Base-by-base conservation (phyloP, 2,797 vertebrate genomes). In the Anableps anableps region DNA sequence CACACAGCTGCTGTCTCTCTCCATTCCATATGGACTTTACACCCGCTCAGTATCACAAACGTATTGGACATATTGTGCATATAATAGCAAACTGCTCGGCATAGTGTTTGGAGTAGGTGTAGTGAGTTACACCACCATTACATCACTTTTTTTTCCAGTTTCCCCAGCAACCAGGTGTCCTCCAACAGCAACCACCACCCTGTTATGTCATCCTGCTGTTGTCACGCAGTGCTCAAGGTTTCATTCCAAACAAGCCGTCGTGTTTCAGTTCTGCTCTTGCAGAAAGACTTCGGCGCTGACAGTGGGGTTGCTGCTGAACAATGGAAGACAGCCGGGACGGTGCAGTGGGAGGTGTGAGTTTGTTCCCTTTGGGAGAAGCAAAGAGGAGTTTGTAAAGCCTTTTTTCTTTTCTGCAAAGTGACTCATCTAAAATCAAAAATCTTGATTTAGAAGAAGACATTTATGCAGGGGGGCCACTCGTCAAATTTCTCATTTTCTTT, bases 161-260 rank as follows among this genome's bases (percentile, higher is more conserved):
- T 92, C 92, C 90, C 62, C 80, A 88, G 93, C 88, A 93, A 93
- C 91, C 92, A 93, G 91, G 90, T 88, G 86, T 90, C 84, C 91
- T 89, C 86, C 14, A 53, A 81, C 74, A 88, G 94, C 85, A 74
- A 43, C 77, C 26, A 45, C 70, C 16, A 60, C 55, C 74, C 51
- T 10, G 72, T 81, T 82, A 66, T 79, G 72, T 83, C 85, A 77
- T 51, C 73, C 8, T 73, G 41, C 78, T 4, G 60, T 53, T 77
- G 78, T 81, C 81, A 78, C 79, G 51, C 86, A 53, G 0, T n/a
- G 77, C 80, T 90, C 81, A 85, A 84, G 78, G 75, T 73, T 82
- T 66, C 50, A 26, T 19, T 19, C 68, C n/a, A 50, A 48, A 31
- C 75, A 19, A n/a, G 2, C 50, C 31, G 34, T 34, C 16, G 1